These are phyloP conservation scores for Branchellion lobata DNA, from an alignment of 2,888 invertebrate genomes.

Conservation along the genomic window DNA sequence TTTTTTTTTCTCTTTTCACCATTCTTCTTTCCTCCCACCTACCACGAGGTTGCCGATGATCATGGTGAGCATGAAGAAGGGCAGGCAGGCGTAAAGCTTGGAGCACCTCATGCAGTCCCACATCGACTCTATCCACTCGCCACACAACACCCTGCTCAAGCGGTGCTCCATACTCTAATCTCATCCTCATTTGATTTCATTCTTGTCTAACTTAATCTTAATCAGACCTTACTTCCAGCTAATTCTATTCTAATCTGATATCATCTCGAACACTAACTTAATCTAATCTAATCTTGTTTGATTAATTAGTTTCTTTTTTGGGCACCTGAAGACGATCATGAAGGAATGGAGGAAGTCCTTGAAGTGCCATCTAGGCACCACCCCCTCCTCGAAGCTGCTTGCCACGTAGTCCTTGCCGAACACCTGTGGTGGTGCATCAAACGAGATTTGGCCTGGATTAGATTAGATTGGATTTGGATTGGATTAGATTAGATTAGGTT, in stretches of 20 bases:
- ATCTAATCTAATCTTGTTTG: no score
- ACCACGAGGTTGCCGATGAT: conserved; percentile 99
- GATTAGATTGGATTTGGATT: no score
- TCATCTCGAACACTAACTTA: no score
- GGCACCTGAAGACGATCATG: conserved; percentile 85
- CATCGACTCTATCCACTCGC: conserved; percentile 99
- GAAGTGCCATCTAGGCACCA: conserved; percentile 92
- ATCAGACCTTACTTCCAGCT: no score
- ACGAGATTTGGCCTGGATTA: no score
- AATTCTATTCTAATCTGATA: no score
- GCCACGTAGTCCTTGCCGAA: conserved; percentile 85
- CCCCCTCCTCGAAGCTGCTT: conserved; percentile 61
- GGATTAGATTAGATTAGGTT: no score
- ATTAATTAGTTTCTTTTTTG: no score
- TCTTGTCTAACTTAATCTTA: no score
- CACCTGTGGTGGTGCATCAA: conserved; percentile 68
- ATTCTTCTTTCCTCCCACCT: conserved; percentile 66
- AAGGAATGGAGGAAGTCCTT: conserved; percentile 98
- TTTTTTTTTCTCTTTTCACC: no score
- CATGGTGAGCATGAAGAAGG: conserved; percentile 95
- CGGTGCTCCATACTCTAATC: not conserved
- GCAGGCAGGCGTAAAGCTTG: conserved; percentile 80
- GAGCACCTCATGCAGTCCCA: conserved; percentile 97
- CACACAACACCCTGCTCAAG: conserved; percentile 80
- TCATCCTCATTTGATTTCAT: no score